These are phyloP conservation scores for Drosophila acutilabella DNA, from an alignment of 2,888 invertebrate species.

Conservation along the genomic window DNA sequence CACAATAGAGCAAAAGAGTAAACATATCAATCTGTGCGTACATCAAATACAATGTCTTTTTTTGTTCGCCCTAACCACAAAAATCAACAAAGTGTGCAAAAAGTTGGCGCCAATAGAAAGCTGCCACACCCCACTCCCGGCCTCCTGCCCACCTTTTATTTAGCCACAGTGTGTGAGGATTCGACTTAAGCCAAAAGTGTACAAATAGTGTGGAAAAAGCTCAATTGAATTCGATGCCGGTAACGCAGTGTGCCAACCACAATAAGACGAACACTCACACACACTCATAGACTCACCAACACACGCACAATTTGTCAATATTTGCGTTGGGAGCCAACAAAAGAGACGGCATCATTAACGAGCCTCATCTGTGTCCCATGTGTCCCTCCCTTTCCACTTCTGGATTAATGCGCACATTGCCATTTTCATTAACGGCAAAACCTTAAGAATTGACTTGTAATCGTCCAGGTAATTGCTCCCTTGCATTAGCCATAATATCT, in stretches of 20 bases:
- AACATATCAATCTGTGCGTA: neutral
- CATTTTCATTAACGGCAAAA: conserved; percentile 27
- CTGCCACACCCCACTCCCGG: conserved; percentile 8
- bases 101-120: conserved; percentile 58
- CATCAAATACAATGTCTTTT: conserved; percentile 13
- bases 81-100: conserved; percentile 73
- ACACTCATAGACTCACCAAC: neutral
- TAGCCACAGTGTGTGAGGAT: neutral
- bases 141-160: too few species aligned
- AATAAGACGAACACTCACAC: conserved; percentile 15
- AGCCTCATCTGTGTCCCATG: neutral
- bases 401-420: conserved; percentile 31
- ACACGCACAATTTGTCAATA: conserved; percentile 49
- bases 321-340: conserved; percentile 41
- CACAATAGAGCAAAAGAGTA: neutral
- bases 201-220: conserved; percentile 36
- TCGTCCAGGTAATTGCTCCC: conserved; percentile 48
- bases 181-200: conserved; percentile 29
- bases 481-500: conserved; percentile 23
- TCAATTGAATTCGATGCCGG: conserved; percentile 42
- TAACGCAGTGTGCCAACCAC: conserved; percentile 52
- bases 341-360: conserved; percentile 35
- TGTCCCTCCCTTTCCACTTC: conserved; percentile 23
- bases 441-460: conserved; percentile 37
- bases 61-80: conserved; percentile 53